phyloP scores from a whole-genome alignment of 2,888 invertebrate species.

The Caenorhabditis doughertyi region DNA sequence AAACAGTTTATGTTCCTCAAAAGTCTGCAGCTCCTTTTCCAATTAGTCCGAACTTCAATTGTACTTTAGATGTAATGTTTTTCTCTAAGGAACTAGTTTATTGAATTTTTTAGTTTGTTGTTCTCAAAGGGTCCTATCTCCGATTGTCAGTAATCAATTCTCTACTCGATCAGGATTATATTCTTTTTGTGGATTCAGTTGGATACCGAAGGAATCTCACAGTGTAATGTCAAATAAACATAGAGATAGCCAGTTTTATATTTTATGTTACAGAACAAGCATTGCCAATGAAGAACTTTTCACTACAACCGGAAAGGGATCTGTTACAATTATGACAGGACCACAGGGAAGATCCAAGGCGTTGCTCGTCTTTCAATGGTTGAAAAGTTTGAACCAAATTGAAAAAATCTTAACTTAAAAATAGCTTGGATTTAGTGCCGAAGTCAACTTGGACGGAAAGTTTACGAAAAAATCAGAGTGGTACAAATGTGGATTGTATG shows the following conservation, averaged over 20 bases:
- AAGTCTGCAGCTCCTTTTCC: conserved; percentile 47
- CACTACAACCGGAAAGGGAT: conserved; percentile 39
- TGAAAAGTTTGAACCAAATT: conserved; percentile 17
- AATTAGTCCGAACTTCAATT: conserved; percentile 46
- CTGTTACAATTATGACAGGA: conserved; percentile 23
- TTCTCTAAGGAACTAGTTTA: no score
- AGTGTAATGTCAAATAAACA: no score
- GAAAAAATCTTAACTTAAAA: background rate
- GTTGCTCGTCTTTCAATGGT: conserved; percentile 49
- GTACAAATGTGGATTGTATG: conserved; percentile 43
- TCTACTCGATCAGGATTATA: conserved; percentile 36
- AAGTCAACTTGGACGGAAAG: conserved; percentile 2
- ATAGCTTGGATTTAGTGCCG: conserved; percentile 36
- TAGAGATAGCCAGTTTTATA: no score
- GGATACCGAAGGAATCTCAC: conserved; percentile 44
- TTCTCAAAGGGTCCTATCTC: conserved; percentile 36
- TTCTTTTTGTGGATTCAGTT: conserved; percentile 52
- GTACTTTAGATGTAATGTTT: conserved; percentile 31
- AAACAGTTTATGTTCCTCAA: conserved; percentile 33
- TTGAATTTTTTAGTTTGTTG: conserved; percentile 35
- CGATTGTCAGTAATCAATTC: conserved; percentile 47
- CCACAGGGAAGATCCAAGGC: conserved; percentile 46
- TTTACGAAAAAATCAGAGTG: conserved; percentile 45
- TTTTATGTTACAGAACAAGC: conserved; percentile 10
- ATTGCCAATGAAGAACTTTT: conserved; percentile 56